Conservation (phyloP, 1,140 invertebrate species). For the Hetaerina americana region DNA sequence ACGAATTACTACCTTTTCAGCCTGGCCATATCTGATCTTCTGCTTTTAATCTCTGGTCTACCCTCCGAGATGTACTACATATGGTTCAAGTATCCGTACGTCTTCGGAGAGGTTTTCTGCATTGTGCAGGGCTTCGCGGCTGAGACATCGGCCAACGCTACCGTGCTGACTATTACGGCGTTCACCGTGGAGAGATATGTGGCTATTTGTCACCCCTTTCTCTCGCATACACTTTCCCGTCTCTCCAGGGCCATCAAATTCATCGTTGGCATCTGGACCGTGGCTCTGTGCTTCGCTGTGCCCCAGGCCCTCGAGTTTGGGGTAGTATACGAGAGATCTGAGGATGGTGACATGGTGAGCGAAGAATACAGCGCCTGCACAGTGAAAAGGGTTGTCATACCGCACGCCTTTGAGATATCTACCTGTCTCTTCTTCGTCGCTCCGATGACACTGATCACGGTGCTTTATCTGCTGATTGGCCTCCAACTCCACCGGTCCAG, state of each 20-base stretch:
- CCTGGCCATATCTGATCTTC: slow-evolving; percentile 81
- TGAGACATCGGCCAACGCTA: slow-evolving; percentile 80
- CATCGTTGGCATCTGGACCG: slow-evolving; percentile 54
- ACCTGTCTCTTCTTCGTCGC: slow-evolving; percentile 64
- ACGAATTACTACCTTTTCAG: slow-evolving; percentile 90
- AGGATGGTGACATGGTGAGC: neutral
- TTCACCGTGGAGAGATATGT: slow-evolving; percentile 83
- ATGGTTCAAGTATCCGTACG: slow-evolving; percentile 64
- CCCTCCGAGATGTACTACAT: slow-evolving; percentile 65
- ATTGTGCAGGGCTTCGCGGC: slow-evolving; percentile 56
- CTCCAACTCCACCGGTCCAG: slow-evolving; percentile 42
- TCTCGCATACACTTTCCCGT: slow-evolving; percentile 74
- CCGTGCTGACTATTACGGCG: slow-evolving; percentile 80
- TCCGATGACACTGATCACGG: slow-evolving; percentile 59
- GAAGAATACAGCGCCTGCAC: neutral
- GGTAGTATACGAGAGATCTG: slow-evolving; percentile 11
- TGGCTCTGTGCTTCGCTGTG: slow-evolving; percentile 58
- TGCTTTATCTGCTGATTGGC: slow-evolving; percentile 56
- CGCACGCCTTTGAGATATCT: slow-evolving; percentile 53
- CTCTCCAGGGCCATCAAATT: slow-evolving; percentile 54
- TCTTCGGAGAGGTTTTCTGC: slow-evolving; percentile 62
- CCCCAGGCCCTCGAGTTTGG: slow-evolving; percentile 39
- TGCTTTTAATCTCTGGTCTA: slow-evolving; percentile 66
- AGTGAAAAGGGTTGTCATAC: neutral
- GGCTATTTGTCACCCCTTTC: slow-evolving; percentile 85